Base-by-base conservation (phyloP, 2,888 invertebrate genomes). In the Caenorhabditis virilis region DNA sequence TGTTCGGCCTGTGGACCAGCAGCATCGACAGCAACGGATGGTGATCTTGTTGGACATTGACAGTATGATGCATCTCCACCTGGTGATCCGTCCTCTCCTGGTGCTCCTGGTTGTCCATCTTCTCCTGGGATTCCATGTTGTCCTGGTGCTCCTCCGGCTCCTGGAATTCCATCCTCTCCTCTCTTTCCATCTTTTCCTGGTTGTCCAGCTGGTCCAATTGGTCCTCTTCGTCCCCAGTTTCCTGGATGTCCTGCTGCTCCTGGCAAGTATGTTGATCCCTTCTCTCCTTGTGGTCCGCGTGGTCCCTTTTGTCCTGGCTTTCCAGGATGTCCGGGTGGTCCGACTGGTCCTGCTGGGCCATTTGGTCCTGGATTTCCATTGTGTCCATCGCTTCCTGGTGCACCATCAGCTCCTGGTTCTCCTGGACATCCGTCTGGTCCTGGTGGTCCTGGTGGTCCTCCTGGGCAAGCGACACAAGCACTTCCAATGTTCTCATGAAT, bases 121-220 rank as follows among this genome's bases (percentile, higher is more conserved):
- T 27, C 22, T 60, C 66, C 66, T 13, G 65, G 65, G 43, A 45
- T 38, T 65, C 65, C 65, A 52, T 56, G 55, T 36, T 54, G 55
- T 56, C 65, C 65, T 52, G 66, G 66, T 2, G 66, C 60, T 50
- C 66, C 66, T 5, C 60, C 60, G 38, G 60, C 66, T 35, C 66
- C 66, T 26, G 66, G 66, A 36, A 66, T 61, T 41, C 66, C 66
- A 43, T 61, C 64, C 20, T 43, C 43, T 59, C 64, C 64, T 7
- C 50, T 20, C 41, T 59, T 58, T 39, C 64, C 64, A 30, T 50
- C 45, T 51, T 57, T 55, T 46, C 64, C 64, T 27, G 54, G 50
- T 33, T 42, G 48, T 43, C 64, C 64, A 1, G 58, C 42, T 48
- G 64, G 56, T 64, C 64, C 64, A 18, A 57, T 57, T 47, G 64